Base-by-base conservation (phyloP, 2,888 invertebrate species). In the Iselma pallidipennis region DNA sequence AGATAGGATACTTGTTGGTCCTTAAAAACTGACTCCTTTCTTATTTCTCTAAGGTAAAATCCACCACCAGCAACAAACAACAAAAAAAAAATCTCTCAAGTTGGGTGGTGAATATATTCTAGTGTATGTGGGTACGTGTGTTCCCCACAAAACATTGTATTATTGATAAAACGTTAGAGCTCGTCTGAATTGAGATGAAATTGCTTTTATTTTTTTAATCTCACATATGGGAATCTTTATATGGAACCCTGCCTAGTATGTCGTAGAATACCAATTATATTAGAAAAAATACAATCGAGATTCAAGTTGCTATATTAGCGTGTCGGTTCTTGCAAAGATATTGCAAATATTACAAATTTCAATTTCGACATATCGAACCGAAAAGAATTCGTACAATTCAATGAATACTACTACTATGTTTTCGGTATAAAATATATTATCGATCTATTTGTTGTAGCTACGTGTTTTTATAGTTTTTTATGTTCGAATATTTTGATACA, bases 201-300 rank as follows among this genome's bases (percentile, higher is more conserved):
- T 52, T 52, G 29, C 33, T 52, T 52, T 23, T 52, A 28, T 52
- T 52, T 52, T 61, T 57, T 57, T 57, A 61, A 61, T 61, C 57
- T 53, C 49, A 28, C 61, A 37, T 26, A 31, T 50, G 56, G 60
- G 60, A 60, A 50, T 51, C 33, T 60, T 56, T 57, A 61, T 61
- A 29, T 49, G 50, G 31, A 23, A 25, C 21, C 9, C 19, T 21
- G 28, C 53, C 45, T 23, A 45, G 21, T 1, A 53, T 25, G 29
- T 49, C 26, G 19, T 51, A 52, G 57, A 53, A 61, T 61, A 61
- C 61, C 57, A 61, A 61, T 61, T 61, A 61, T 61, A 57, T 57
- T 53, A 21, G 61, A 57, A 57, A 61, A 61, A 42, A 53, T 16
- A 52, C 16, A 14, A 21, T 28, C 12, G 55, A 51, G 49, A 48